Conservation (phyloP, 2,888 invertebrate species). For the Muschampia plurimacula region DNA sequence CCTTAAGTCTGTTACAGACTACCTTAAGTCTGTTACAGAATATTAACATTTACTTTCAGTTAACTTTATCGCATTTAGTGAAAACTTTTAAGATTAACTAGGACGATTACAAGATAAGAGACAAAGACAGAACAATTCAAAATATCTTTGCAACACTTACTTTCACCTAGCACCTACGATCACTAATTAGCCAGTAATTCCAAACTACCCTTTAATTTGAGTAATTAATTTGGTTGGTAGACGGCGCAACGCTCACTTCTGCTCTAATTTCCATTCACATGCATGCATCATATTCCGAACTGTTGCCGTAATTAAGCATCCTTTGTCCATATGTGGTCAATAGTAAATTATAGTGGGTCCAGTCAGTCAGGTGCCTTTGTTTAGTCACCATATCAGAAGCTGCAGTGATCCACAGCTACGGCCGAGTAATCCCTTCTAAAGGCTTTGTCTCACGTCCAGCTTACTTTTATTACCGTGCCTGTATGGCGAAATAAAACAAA, state of each 20-base stretch:
- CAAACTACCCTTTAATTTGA: constrained; percentile 13
- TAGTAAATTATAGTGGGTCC: constrained; percentile 23
- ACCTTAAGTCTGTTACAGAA: too few species aligned
- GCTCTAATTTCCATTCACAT: constrained; percentile 27
- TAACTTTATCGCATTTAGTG: too few species aligned
- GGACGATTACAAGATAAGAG: too few species aligned
- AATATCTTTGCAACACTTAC: not conserved
- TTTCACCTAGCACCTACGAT: not conserved
- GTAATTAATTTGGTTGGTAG: constrained; percentile 22
- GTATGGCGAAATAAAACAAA: constrained; percentile 85
- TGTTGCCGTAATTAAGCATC: constrained; percentile 34
- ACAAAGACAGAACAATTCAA: not conserved
- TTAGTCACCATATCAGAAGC: constrained; percentile 76
- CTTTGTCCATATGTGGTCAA: constrained; percentile 36
- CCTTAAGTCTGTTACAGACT: too few species aligned
- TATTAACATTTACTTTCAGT: too few species aligned
- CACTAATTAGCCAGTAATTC: constrained; percentile 2
- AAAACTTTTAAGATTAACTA: too few species aligned
- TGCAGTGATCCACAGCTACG: constrained; percentile 82
- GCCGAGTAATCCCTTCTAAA: constrained; percentile 79
- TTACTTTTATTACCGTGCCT: constrained; percentile 85
- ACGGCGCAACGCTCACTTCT: constrained; percentile 14
- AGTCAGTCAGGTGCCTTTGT: constrained; percentile 72
- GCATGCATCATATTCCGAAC: constrained; percentile 16
- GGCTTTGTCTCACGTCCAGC: constrained; percentile 85